Evolutionary conservation across 2,888 invertebrate genomes (phyloP).

Genomic region (Amblyteles armatorius): DNA sequence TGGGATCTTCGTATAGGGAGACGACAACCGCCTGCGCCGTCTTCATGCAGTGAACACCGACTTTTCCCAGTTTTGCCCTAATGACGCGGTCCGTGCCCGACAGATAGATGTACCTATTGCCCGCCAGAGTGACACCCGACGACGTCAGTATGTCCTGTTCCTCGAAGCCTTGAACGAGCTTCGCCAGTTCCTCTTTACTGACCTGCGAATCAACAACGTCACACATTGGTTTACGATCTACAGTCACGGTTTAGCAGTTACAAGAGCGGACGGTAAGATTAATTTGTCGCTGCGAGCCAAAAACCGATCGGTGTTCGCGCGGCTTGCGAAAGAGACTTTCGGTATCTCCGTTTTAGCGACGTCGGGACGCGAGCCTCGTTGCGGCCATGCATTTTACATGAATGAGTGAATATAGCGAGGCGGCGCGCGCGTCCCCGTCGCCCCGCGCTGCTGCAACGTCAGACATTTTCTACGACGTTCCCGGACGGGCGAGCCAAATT

Average conservation of each 20-base stretch:
- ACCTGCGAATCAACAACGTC: conserved; percentile 86
- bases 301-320: too few relatives aligned
- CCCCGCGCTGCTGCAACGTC: conserved; percentile 37
- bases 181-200: conserved; percentile 95
- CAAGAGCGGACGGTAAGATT: neutral
- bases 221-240: neutral
- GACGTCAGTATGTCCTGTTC: conserved; percentile 95
- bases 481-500: neutral
- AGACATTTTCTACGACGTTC: conserved; percentile 18
- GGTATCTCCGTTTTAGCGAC: neutral
- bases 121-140: conserved; percentile 96
- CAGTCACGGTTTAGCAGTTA: too few relatives aligned
- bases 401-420: conserved; percentile 44
- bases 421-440: neutral
- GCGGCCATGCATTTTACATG: conserved; percentile 32
- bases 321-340: too few relatives aligned
- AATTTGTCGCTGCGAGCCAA: neutral
- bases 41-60: conserved; percentile 98
- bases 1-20: conserved; percentile 97
- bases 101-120: conserved; percentile 97
- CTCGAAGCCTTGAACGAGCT: conserved; percentile 95
- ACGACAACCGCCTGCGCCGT: conserved; percentile 97
- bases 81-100: conserved; percentile 97
- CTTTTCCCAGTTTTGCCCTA: conserved; percentile 96
- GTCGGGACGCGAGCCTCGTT: conserved; percentile 9